A percentile compares a stretch with the other conserved stretches of the same genome.
These are phyloP conservation scores for Menidia beryllina DNA, from an alignment of 2,113 vertebrate genomes.

Conservation along the genomic window DNA sequence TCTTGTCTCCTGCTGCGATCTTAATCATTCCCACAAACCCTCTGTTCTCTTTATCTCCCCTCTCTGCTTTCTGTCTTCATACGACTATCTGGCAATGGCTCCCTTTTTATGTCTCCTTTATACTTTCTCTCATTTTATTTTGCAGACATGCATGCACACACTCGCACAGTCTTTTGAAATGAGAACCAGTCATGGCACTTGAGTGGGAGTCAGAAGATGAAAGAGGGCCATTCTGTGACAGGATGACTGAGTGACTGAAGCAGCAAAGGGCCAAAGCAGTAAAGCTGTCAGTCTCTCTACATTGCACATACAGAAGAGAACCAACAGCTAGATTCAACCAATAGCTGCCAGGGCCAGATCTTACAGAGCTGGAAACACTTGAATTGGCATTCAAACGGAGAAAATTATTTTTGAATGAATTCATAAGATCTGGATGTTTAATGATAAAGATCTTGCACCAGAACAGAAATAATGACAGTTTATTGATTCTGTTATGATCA, in stretches of 20 bases:
- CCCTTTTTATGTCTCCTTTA: constrained; percentile 55
- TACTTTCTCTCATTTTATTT: constrained; percentile 55
- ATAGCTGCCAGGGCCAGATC: constrained; percentile 39
- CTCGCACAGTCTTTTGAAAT: constrained; percentile 52
- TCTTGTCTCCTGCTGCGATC: constrained; percentile 50
- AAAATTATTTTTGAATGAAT: constrained; percentile 32
- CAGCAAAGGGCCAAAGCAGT: constrained; percentile 69
- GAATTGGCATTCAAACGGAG: constrained; percentile 30
- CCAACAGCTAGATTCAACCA: constrained; percentile 45
- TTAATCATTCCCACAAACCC: constrained; percentile 56
- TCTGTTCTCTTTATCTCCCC: constrained; percentile 49
- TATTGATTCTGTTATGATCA: background rate
- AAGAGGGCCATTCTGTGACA: constrained; percentile 66
- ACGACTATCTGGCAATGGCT: constrained; percentile 38
- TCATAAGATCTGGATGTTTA: constrained; percentile 44
- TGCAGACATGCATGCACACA: constrained; percentile 20
- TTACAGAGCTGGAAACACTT: constrained; percentile 31
- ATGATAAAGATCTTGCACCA: constrained; percentile 11
- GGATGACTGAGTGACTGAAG: constrained; percentile 66
- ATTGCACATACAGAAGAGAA: constrained; percentile 63
- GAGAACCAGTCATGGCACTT: constrained; percentile 65
- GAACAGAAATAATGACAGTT: constrained; percentile 21
- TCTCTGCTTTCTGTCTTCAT: constrained; percentile 63
- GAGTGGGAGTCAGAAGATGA: constrained; percentile 64
- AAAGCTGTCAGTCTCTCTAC: constrained; percentile 79